Evolutionary conservation across 2,888 invertebrate species (phyloP).

Genomic region (Drosophila rubida): DNA sequence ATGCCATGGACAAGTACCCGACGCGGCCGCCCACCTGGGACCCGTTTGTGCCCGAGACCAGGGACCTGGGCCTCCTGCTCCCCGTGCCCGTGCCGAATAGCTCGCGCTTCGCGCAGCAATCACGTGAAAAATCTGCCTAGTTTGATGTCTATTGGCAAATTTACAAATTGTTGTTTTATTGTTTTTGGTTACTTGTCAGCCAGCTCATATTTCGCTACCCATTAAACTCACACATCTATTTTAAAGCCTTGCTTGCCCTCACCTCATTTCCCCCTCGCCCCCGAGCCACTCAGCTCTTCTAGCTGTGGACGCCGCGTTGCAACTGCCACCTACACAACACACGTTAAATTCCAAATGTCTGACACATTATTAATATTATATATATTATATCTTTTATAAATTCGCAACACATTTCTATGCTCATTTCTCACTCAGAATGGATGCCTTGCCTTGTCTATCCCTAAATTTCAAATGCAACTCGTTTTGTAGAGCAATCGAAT

Average conservation of each 20-base stretch:
- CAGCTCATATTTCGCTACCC: constrained; percentile 16
- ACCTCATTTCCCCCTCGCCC: no score
- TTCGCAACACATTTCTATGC: no score
- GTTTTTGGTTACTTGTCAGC: constrained; percentile 27
- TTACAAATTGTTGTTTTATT: constrained; percentile 45
- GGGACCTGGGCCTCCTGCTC: constrained; percentile 49
- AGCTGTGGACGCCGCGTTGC: no score
- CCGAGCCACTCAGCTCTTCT: no score
- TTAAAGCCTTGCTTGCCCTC: constrained; percentile 1
- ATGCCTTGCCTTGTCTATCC: no score
- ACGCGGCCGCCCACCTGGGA: constrained; percentile 58
- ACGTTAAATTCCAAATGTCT: no score
- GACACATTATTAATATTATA: no score
- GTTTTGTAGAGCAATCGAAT: no score
- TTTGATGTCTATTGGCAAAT: constrained; percentile 39
- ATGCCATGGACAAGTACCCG: constrained; percentile 51
- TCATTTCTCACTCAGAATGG: no score
- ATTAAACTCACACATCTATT: constrained; percentile 8
- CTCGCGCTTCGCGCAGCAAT: constrained; percentile 13
- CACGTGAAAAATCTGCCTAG: constrained; percentile 25
- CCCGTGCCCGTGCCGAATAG: constrained; percentile 2
- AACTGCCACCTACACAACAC: no score
- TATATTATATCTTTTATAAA: no score
- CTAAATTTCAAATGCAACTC: no score
- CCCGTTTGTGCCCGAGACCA: constrained; percentile 58